A percentile compares a stretch with the other conserved stretches of the same genome.
phyloP scores from a whole-genome alignment of 2,113 vertebrate species.

The Bubo scandiacus region DNA sequence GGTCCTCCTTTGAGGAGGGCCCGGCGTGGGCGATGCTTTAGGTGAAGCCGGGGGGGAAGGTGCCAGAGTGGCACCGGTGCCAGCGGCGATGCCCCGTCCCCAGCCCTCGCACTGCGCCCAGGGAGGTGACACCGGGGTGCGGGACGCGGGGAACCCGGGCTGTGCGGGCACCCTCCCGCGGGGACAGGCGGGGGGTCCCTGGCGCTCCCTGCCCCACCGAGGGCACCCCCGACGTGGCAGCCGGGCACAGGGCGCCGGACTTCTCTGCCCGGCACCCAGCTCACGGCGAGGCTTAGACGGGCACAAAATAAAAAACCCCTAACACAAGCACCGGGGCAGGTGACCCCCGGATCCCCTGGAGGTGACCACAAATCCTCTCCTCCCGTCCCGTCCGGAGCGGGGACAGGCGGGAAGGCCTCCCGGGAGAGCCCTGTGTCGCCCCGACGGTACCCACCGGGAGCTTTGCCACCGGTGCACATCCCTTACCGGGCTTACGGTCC shows the following conservation, averaged over 20 bases:
- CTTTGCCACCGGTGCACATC: background rate
- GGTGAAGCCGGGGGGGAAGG: background rate
- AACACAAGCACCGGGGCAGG: no score
- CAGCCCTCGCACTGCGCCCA: background rate
- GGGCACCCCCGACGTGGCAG: background rate
- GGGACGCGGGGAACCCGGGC: background rate
- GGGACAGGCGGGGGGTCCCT: background rate
- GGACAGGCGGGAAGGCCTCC: background rate
- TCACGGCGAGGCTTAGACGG: background rate
- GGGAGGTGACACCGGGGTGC: rapidly evolving
- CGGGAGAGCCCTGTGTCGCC: background rate
- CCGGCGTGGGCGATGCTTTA: background rate
- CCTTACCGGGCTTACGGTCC: background rate
- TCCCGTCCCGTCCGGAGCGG: background rate
- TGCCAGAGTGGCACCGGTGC: background rate
- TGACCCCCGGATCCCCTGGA: background rate
- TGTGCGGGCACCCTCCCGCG: background rate
- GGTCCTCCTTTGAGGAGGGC: background rate
- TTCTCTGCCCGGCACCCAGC: background rate
- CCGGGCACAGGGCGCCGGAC: no score
- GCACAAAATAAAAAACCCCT: background rate
- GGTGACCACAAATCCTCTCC: no score
- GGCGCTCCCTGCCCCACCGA: background rate
- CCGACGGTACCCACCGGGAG: background rate
- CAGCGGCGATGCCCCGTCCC: background rate